phyloP scores from a whole-genome alignment of 2,113 vertebrate species.

The Lagenorhynchus albirostris region DNA sequence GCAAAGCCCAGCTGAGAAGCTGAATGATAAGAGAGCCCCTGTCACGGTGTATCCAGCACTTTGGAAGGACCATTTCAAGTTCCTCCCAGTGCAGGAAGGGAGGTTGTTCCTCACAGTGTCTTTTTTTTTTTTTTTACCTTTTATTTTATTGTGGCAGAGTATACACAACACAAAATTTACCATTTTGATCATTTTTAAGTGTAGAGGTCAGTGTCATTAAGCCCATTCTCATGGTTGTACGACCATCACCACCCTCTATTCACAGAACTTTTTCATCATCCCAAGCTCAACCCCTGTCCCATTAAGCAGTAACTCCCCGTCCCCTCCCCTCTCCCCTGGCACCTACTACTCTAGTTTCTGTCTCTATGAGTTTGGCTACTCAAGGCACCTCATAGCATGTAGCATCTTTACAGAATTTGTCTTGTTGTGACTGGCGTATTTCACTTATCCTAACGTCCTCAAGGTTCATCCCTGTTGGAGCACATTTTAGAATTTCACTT shows the following conservation, averaged over 20 bases:
- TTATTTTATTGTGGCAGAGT: not conserved
- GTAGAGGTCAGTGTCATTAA: not conserved
- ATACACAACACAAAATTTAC: not conserved
- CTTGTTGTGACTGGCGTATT: not conserved
- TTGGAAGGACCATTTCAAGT: too few relatives aligned
- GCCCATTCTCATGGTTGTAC: rapidly evolving
- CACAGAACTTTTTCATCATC: not conserved
- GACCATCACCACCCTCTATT: rapidly evolving
- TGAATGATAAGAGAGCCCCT: not conserved
- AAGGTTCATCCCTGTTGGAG: not conserved
- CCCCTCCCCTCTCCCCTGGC: rapidly evolving
- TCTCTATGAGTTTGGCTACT: not conserved
- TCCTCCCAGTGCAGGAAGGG: not conserved
- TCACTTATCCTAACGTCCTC: not conserved
- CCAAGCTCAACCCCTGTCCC: not conserved
- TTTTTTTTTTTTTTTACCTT: too few relatives aligned
- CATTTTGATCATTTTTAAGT: not conserved
- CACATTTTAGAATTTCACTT: not conserved
- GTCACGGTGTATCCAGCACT: rapidly evolving
- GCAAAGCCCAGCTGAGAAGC: too few relatives aligned
- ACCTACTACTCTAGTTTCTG: not conserved
- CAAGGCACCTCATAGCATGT: rapidly evolving
- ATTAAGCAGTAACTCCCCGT: not conserved
- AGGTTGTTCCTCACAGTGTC: not conserved
- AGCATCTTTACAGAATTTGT: not conserved